Evolutionary conservation across 2,113 vertebrate species (phyloP).

Genomic region (Leptosomus discolor): DNA sequence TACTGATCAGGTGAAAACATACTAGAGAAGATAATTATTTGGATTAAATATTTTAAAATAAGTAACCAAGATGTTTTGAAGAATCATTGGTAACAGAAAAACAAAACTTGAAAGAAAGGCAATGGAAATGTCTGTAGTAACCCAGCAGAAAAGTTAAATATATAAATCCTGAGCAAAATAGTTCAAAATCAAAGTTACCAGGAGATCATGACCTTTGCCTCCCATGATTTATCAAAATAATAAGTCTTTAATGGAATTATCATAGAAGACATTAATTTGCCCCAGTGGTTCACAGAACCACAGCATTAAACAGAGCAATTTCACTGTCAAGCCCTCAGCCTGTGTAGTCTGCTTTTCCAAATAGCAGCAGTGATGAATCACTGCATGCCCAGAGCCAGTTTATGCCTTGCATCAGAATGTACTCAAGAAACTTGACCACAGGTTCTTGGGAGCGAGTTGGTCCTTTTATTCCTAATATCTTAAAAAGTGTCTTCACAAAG

Average conservation of each 20-base stretch:
- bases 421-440: neutral
- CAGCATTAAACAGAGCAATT: neutral
- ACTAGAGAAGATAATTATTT: neutral
- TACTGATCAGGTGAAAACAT: neutral
- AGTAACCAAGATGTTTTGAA: neutral
- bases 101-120: neutral
- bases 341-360: neutral
- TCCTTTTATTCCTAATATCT: neutral
- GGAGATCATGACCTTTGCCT: neutral
- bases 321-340: neutral
- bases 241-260: neutral
- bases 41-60: neutral
- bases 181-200: neutral
- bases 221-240: neutral
- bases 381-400: neutral
- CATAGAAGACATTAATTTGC: neutral
- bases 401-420: neutral
- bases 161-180: neutral
- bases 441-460: neutral
- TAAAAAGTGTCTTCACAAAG: neutral
- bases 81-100: neutral
- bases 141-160: neutral
- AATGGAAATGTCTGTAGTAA: neutral
- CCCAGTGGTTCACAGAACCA: neutral
- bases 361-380: neutral